Base-by-base conservation (phyloP, 2,797 vertebrate genomes). In the Centropyge bicolor region DNA sequence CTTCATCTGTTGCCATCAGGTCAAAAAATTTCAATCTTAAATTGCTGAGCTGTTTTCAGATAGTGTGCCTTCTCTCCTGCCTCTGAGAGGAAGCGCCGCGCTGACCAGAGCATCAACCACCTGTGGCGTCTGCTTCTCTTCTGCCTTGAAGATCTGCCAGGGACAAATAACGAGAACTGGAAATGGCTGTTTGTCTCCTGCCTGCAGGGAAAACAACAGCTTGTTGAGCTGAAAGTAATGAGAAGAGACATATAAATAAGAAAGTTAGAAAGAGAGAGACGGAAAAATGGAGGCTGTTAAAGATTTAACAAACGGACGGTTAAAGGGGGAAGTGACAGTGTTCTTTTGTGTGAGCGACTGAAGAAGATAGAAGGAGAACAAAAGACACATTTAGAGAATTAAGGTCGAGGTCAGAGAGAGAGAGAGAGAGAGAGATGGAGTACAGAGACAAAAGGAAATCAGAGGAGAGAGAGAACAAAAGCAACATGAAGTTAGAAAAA, bases 111-210 rank as follows among this genome's bases (percentile, higher is more conserved):
- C 62, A 36, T 31, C 61, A 12, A 20, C 43, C 20, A 52, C 70
- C 70, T 43, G 57, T 35, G 61, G 71, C 9, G 24, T 45, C 61
- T 14, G 51, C 20, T 45, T 3, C 62, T 65, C 40, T 57, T 56
- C 57, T 65, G 49, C 31, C 69, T 24, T 45, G 49, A 43, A 22
- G 46, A 20, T 4, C 41, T 46, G 27, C 19, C 20, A 8, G 20
- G n/a, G 69, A 38, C 43, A 49, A 11, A 70, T 43, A 43, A 31
- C n/a, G 41, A 24, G 43, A 48, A 36, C 19, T 27, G 10, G 43
- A 51, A 22, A 51, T n/a, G 52, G 16, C 52, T 40, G 60, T 31
- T 41, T 60, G 55, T 54, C 36, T 19, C 19, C 55, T 36, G 46
- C 46, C 74, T 36, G 24, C 55, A 22, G 38, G 31, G 20, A 55